phyloP scores from a whole-genome alignment of 2,113 vertebrate species.

The Dasyprocta punctata region DNA sequence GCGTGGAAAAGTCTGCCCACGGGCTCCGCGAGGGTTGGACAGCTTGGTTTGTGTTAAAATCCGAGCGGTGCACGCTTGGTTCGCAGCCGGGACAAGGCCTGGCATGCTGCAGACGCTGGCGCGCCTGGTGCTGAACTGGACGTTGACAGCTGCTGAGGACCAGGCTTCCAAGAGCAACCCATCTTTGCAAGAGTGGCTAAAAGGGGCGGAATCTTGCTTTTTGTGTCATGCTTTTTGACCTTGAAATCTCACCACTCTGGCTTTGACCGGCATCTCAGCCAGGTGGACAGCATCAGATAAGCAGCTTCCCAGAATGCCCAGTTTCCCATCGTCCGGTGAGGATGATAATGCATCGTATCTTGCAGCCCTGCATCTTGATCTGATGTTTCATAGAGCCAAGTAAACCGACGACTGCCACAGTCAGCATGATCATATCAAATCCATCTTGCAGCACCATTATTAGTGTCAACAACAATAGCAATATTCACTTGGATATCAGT shows the following conservation, averaged over 20 bases:
- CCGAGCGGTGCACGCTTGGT: accelerated
- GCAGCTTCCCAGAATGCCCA: neutral
- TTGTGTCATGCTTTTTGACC: neutral
- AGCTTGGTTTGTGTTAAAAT: too few species aligned
- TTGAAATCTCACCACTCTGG: neutral
- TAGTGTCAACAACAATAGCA: neutral
- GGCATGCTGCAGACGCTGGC: accelerated
- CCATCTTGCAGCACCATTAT: neutral
- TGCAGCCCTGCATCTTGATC: too few species aligned
- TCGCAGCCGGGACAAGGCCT: accelerated
- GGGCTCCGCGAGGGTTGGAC: too few species aligned
- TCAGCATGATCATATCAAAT: neutral
- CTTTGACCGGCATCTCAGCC: neutral
- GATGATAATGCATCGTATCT: neutral
- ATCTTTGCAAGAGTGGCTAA: neutral
- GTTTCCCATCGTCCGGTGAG: neutral
- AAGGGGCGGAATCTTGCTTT: neutral
- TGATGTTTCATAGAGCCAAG: neutral
- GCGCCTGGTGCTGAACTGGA: neutral
- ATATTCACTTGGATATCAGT: neutral
- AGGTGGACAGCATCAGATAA: neutral
- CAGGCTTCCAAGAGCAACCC: neutral
- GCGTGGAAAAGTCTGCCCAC: accelerated
- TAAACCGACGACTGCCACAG: accelerated
- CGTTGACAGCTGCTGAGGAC: neutral